Evolutionary conservation across 2,113 vertebrate genomes (phyloP).

Genomic region (Leptodactylus fuscus): DNA sequence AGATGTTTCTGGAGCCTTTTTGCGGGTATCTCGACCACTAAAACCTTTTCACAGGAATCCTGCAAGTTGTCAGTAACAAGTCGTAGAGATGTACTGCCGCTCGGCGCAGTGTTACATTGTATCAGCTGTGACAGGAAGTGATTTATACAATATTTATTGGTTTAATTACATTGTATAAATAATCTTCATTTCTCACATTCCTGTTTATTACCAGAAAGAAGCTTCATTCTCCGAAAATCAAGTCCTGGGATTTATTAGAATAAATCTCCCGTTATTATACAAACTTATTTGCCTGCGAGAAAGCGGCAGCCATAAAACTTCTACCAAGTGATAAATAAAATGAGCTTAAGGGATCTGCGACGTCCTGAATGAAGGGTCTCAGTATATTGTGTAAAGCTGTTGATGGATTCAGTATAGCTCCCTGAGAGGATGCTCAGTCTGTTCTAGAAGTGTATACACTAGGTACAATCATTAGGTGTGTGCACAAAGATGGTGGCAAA

Average conservation of each 20-base stretch:
- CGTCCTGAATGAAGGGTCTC: not conserved
- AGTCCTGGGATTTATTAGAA: not conserved
- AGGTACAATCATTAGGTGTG: not conserved
- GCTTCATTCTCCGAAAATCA: constrained; percentile 23
- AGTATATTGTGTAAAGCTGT: not conserved
- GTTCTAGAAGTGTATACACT: not conserved
- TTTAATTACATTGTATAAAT: constrained; percentile 30
- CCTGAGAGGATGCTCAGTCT: not conserved
- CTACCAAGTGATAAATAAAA: constrained; percentile 33
- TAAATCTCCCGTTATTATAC: constrained; percentile 10
- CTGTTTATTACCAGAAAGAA: not conserved
- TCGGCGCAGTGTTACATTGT: not conserved
- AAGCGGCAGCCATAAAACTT: constrained; percentile 14
- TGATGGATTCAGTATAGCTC: not conserved
- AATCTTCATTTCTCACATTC: not conserved
- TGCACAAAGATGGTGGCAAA: not conserved
- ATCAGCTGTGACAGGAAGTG: not conserved
- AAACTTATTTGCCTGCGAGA: not conserved
- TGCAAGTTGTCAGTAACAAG: not conserved
- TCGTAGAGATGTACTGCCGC: constrained; percentile 1
- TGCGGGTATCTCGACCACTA: not conserved
- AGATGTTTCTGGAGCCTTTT: constrained; percentile 22
- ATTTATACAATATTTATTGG: constrained; percentile 23
- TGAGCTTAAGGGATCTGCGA: constrained; percentile 11
- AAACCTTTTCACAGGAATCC: constrained; percentile 32